phyloP scores from a whole-genome alignment of 2,797 vertebrate species.

The Cryptoblepharus egeriae region DNA sequence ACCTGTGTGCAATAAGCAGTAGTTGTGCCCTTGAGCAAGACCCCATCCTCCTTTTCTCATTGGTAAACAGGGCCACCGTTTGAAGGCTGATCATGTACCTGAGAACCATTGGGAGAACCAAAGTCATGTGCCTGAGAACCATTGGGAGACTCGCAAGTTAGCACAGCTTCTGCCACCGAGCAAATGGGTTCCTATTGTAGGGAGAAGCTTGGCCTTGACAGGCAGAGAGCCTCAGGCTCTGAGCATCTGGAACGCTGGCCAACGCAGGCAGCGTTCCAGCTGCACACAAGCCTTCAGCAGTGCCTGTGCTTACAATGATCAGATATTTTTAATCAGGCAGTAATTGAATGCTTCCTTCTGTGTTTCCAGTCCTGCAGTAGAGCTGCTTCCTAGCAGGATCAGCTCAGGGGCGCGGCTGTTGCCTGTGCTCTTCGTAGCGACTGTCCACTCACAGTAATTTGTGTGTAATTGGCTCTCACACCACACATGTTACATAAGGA shows the following conservation, averaged over 20 bases:
- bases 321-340: background rate
- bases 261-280: background rate
- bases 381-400: background rate
- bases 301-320: background rate
- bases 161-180: background rate
- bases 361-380: background rate
- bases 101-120: too few relatives aligned
- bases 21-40: background rate
- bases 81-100: background rate
- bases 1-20: background rate
- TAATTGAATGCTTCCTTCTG: slow-evolving; percentile 1
- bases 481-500: rapidly evolving
- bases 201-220: background rate
- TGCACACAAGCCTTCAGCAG: background rate
- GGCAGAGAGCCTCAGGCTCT: too few relatives aligned
- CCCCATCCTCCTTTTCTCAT: background rate
- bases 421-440: rapidly evolving
- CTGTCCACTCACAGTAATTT: background rate
- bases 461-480: rapidly evolving
- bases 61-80: background rate
- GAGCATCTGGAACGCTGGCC: background rate
- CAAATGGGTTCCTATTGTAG: too few relatives aligned
- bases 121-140: background rate
- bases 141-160: background rate
- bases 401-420: background rate